phyloP scores from a whole-genome alignment of 2,888 invertebrate species.

The Neoscelio sp. region DNA sequence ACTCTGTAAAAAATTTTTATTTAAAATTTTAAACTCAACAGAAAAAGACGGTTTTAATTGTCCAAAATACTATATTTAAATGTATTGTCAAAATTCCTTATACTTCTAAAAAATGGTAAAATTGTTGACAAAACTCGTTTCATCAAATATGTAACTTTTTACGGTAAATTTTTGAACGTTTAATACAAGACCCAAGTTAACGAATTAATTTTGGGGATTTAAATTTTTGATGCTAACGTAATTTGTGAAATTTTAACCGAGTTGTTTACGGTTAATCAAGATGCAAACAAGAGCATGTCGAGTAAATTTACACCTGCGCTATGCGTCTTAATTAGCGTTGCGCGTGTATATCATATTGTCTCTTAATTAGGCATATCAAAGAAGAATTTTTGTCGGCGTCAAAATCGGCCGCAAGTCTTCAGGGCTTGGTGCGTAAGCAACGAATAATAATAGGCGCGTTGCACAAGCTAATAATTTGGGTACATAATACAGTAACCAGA shows the following conservation, averaged over 20 bases:
- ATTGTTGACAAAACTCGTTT: no score
- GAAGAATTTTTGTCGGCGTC: neutral
- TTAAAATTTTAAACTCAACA: no score
- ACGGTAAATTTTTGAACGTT: no score
- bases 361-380: conserved; percentile 1
- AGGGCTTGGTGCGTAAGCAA: neutral
- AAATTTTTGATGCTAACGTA: conserved; percentile 16
- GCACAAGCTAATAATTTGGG: conserved; percentile 47
- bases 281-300: conserved; percentile 20
- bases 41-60: no score
- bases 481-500: conserved; percentile 55
- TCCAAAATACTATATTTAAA: no score
- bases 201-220: conserved; percentile 1
- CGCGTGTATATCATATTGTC: conserved; percentile 8
- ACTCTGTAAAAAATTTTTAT: no score
- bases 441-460: conserved; percentile 18
- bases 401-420: neutral
- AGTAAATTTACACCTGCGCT: conserved; percentile 23
- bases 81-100: no score
- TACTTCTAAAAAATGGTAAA: no score
- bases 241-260: conserved; percentile 13
- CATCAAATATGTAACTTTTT: no score
- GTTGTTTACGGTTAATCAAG: conserved; percentile 24
- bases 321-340: conserved; percentile 29
- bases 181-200: no score